Percentiles rank a stretch among this genome's conserved stretches.
These are phyloP conservation scores for Scalopus aquaticus DNA, from an alignment of 2,113 vertebrate species.

Conservation along the genomic window DNA sequence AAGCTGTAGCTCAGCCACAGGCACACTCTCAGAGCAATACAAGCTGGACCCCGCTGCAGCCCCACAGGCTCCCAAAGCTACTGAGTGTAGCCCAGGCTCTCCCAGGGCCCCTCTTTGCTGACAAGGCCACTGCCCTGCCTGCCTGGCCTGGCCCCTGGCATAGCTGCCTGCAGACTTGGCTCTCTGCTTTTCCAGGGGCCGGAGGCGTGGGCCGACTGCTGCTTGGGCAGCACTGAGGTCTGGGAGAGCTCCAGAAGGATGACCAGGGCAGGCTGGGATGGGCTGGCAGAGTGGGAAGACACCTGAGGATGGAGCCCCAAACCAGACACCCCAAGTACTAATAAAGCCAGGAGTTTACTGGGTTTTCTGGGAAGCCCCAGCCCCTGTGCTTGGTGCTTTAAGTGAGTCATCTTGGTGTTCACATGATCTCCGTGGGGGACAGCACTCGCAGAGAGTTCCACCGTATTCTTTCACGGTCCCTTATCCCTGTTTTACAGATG, in stretches of 20 bases:
- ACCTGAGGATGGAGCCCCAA: neutral
- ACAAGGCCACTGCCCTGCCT: neutral
- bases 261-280: neutral
- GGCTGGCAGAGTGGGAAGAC: neutral
- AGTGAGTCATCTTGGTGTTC: slow-evolving; percentile 59
- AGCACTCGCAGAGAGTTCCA: neutral
- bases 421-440: slow-evolving; percentile 44
- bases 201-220: neutral
- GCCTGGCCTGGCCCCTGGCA: neutral
- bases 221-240: neutral
- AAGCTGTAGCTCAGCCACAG: neutral
- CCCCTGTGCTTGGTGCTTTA: slow-evolving; percentile 39
- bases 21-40: neutral
- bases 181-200: neutral
- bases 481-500: slow-evolving; percentile 54
- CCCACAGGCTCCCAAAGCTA: neutral
- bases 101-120: neutral
- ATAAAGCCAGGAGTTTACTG: neutral
- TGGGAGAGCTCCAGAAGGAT: neutral
- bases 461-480: neutral
- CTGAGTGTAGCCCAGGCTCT: neutral
- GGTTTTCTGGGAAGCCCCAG: neutral
- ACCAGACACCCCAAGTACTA: neutral
- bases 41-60: neutral
- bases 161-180: neutral